Percentiles rank a stretch among this genome's conserved stretches.
Evolutionary conservation across 1,140 invertebrate species (phyloP).

Genomic region (Pteromalus puparum): DNA sequence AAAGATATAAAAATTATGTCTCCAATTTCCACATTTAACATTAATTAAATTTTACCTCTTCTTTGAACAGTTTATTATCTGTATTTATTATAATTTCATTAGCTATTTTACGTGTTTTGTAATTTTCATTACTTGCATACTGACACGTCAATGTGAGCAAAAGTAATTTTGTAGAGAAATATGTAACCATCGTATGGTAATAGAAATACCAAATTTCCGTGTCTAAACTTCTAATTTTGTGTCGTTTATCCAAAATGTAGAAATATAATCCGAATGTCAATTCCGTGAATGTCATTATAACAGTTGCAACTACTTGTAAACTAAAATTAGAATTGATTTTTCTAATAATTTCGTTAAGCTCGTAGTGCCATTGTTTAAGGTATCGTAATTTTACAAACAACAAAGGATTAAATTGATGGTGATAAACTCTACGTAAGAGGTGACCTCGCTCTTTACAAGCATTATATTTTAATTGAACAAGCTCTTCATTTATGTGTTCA

Average conservation of each 20-base stretch:
- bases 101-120: constrained; percentile 58
- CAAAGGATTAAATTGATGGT: constrained; percentile 61
- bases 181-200: constrained; percentile 57
- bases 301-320: constrained; percentile 57
- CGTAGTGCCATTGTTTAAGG: constrained; percentile 63
- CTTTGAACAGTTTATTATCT: constrained; percentile 62
- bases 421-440: constrained; percentile 59
- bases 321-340: constrained; percentile 63
- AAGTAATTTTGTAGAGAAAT: constrained; percentile 62
- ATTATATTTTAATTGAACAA: constrained; percentile 55
- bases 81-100: constrained; percentile 63
- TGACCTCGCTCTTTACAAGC: constrained; percentile 56
- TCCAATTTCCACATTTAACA: neutral
- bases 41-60: constrained; percentile 61
- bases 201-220: constrained; percentile 64
- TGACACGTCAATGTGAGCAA: constrained; percentile 65
- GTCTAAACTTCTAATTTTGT: constrained; percentile 32
- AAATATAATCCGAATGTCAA: constrained; percentile 70
- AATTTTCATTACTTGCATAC: constrained; percentile 60
- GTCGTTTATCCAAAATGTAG: constrained; percentile 57
- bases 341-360: constrained; percentile 63
- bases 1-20: neutral
- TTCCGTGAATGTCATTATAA: constrained; percentile 65
- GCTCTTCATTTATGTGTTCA: constrained; percentile 58
- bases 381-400: constrained; percentile 63